phyloP scores from a whole-genome alignment of 2,113 vertebrate species.

The Gopherus flavomarginatus region DNA sequence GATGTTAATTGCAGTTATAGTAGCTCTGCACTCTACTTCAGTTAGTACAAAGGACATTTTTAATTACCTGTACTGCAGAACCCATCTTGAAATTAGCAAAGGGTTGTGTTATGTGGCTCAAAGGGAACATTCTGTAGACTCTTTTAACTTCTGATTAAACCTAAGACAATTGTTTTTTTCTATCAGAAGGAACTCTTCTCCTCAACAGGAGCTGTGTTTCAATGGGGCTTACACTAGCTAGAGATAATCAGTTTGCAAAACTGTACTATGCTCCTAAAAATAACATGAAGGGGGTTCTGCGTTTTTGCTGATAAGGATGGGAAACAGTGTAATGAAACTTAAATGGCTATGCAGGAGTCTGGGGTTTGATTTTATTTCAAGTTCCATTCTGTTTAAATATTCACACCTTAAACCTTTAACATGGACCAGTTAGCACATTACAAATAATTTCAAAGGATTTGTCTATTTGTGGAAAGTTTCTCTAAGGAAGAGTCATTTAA shows the following conservation, averaged over 20 bases:
- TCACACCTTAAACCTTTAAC: not conserved
- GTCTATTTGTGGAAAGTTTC: not conserved
- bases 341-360: not conserved
- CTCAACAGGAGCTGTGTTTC: constrained; percentile 71
- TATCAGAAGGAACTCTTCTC: constrained; percentile 65
- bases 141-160: constrained; percentile 79
- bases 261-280: constrained; percentile 54
- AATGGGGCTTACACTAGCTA: constrained; percentile 46
- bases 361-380: not conserved
- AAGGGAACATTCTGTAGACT: constrained; percentile 74
- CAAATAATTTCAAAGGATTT: not conserved
- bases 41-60: constrained; percentile 75
- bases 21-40: constrained; percentile 41
- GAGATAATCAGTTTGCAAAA: constrained; percentile 52
- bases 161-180: constrained; percentile 77
- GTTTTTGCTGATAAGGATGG: constrained; percentile 30
- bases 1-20: not conserved
- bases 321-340: constrained; percentile 16
- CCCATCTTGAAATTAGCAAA: constrained; percentile 70
- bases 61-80: constrained; percentile 69
- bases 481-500: not conserved
- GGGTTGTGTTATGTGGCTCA: constrained; percentile 78
- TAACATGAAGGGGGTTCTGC: not conserved
- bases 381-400: not conserved
- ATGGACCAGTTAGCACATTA: not conserved